phyloP scores from a whole-genome alignment of 2,113 vertebrate genomes.

The Guaruba guarouba region DNA sequence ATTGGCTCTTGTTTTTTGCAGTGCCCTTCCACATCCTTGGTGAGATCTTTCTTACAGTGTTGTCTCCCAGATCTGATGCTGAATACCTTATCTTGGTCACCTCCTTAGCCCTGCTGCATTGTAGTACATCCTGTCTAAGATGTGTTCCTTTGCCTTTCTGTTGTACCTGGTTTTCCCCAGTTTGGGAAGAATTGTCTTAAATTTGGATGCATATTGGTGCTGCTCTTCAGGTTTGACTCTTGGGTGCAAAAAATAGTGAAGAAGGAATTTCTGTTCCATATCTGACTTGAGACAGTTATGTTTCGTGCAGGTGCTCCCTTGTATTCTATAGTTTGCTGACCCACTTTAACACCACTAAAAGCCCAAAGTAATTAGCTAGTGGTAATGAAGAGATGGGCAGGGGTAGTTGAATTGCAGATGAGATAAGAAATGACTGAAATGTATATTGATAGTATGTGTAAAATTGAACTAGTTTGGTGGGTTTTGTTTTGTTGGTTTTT shows the following conservation, averaged over 20 bases:
- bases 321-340: not conserved
- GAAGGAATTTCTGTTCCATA: not conserved
- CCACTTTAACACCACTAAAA: not conserved
- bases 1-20: not conserved
- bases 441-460: not conserved
- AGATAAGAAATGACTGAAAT: not conserved
- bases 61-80: not conserved
- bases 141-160: not conserved
- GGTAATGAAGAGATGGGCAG: not conserved
- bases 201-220: not conserved
- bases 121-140: not conserved
- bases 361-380: not conserved
- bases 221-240: not conserved
- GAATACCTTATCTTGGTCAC: not conserved
- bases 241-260: not conserved
- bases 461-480: not conserved
- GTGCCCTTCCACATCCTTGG: not conserved
- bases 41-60: not conserved
- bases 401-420: not conserved
- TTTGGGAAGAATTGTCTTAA: not conserved
- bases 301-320: not conserved
- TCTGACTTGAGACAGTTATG: not conserved
- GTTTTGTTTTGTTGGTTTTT: not conserved
- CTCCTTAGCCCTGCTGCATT: not conserved
- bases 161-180: not conserved